Conservation (phyloP, 2,888 invertebrate species). For the Trichogramma evanescens region DNA sequence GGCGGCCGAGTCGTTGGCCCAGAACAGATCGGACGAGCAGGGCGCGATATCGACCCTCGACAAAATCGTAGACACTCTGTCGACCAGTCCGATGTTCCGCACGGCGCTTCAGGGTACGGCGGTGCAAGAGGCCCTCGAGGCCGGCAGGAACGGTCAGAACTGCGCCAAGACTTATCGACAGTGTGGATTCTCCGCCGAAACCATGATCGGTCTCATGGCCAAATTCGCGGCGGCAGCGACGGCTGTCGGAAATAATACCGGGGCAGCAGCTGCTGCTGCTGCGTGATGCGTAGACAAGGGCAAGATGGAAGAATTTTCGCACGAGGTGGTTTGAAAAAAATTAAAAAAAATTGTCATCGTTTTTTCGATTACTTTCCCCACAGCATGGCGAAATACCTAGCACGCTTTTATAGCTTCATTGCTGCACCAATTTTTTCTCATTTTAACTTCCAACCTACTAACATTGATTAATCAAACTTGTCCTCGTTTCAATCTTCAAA, state of each 20-base stretch:
- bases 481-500: too few species aligned
- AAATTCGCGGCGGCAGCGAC: conserved; percentile 31
- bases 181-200: conserved; percentile 48
- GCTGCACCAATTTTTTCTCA: too few species aligned
- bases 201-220: conserved; percentile 37
- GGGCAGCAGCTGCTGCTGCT: neutral
- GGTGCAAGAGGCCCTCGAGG: conserved; percentile 51
- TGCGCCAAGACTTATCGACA: conserved; percentile 48
- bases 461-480: too few species aligned
- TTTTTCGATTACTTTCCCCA: neutral
- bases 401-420: too few species aligned
- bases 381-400: too few species aligned
- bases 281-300: conserved; percentile 4
- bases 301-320: too few species aligned
- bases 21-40: neutral
- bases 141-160: conserved; percentile 44
- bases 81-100: conserved; percentile 40
- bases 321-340: neutral
- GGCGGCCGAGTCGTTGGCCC: conserved; percentile 46
- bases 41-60: conserved; percentile 32
- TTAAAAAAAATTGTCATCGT: neutral
- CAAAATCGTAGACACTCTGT: conserved; percentile 35
- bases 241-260: neutral
- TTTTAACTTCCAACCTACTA: too few species aligned
- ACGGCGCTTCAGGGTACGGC: conserved; percentile 51